A percentile compares a stretch with the other conserved stretches of the same genome.
Conservation (phyloP, 1,140 invertebrate species). For the Drosophila sp. region DNA sequence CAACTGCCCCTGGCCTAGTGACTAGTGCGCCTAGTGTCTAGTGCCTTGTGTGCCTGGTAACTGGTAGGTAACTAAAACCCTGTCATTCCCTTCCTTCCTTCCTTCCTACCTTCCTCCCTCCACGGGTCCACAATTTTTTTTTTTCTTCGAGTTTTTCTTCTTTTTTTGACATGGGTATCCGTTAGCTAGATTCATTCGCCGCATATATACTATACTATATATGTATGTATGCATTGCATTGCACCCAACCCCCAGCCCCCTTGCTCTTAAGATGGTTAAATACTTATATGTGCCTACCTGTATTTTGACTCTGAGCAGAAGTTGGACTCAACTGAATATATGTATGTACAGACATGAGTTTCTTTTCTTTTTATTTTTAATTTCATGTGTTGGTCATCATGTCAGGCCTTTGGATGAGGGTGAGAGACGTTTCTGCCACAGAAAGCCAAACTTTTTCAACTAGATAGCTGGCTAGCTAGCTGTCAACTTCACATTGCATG, state of each 20-base stretch:
- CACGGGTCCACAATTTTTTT: not conserved
- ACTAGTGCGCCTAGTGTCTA: slow-evolving; percentile 31
- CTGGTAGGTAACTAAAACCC: slow-evolving; percentile 11
- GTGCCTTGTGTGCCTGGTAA: slow-evolving; percentile 8
- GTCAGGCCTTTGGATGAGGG: slow-evolving; percentile 6
- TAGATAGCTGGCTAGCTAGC: not conserved
- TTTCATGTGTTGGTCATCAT: slow-evolving; percentile 8
- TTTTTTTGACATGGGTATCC: slow-evolving; percentile 78
- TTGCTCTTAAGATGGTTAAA: not conserved
- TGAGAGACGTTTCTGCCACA: not conserved
- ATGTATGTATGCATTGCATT: slow-evolving; percentile 24
- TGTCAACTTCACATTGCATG: not conserved
- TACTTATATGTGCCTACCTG: not conserved
- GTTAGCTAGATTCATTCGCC: slow-evolving; percentile 66
- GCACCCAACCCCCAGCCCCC: not conserved
- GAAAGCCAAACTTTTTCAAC: not conserved
- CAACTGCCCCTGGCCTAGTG: slow-evolving; percentile 53
- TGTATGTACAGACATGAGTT: too few species aligned
- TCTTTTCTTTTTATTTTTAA: slow-evolving; percentile 7
- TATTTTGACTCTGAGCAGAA: not conserved
- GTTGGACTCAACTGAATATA: not conserved
- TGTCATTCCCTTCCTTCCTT: not conserved
- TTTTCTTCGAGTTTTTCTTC: slow-evolving; percentile 21
- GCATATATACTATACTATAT: slow-evolving; percentile 6
- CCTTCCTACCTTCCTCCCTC: slow-evolving; percentile 4